Evolutionary conservation across 2,797 vertebrate species (phyloP).

Genomic region (Sternotherus odoratus): DNA sequence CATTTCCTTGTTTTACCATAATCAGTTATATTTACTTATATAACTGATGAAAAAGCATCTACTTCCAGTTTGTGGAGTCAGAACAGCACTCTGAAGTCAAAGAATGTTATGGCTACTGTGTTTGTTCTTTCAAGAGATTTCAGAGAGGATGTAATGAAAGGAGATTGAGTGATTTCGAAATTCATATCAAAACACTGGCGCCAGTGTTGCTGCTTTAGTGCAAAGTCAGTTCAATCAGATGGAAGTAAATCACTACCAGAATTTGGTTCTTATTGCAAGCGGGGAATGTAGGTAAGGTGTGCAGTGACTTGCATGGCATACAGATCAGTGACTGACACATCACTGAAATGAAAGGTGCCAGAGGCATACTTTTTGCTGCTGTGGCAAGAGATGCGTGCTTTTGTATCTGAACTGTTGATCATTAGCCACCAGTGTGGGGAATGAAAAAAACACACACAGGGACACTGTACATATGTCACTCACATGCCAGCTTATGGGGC

Average conservation of each 20-base stretch:
- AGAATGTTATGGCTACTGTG: background rate
- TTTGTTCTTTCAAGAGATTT: background rate
- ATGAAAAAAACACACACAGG: background rate
- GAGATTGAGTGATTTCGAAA: background rate
- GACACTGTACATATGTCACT: rapidly evolving
- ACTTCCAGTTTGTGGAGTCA: background rate
- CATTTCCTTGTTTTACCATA: background rate
- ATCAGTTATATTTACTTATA: background rate
- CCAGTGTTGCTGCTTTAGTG: background rate
- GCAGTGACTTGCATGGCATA: background rate
- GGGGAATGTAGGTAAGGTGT: background rate
- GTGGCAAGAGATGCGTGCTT: constrained; percentile 17
- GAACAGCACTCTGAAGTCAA: background rate
- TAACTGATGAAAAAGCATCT: background rate
- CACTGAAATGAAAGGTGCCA: background rate
- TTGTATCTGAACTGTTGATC: background rate
- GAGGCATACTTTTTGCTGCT: background rate
- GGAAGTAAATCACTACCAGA: background rate
- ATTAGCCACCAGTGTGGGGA: background rate
- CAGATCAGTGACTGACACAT: background rate
- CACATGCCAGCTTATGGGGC: background rate
- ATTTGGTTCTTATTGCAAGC: background rate
- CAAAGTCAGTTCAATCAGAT: background rate
- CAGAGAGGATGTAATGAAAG: background rate
- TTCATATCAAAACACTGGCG: background rate